phyloP scores from a whole-genome alignment of 2,113 vertebrate species.

The Phasianus colchicus region DNA sequence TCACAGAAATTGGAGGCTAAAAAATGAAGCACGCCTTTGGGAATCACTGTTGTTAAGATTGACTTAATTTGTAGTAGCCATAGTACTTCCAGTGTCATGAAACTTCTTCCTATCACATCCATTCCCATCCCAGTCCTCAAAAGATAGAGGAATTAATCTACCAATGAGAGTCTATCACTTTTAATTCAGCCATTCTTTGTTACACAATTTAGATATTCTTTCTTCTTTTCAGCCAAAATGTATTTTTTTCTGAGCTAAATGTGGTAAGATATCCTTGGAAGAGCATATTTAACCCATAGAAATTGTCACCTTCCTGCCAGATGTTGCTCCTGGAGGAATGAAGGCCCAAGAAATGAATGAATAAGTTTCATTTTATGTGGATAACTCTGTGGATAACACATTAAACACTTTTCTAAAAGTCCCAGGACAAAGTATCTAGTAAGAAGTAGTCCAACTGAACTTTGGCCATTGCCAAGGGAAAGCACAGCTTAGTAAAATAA shows the following conservation, averaged over 20 bases:
- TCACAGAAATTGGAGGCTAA: conserved; percentile 2
- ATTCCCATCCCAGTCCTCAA: not conserved
- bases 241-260: not conserved
- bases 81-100: not conserved
- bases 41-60: not conserved
- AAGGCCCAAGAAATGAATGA: not conserved
- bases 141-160: not conserved
- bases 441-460: not conserved
- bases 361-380: not conserved
- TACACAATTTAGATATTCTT: not conserved
- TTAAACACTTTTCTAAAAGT: not conserved
- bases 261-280: not conserved
- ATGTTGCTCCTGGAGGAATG: not conserved
- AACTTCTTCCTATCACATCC: not conserved
- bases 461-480: not conserved
- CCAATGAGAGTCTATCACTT: not conserved
- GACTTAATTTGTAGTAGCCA: not conserved
- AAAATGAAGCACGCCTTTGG: not conserved
- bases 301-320: not conserved
- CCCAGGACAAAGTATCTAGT: not conserved
- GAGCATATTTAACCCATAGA: not conserved
- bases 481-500: not conserved
- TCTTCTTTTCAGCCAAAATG: not conserved
- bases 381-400: not conserved
- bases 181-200: not conserved